A percentile compares a stretch with the other conserved stretches of the same genome.
These are phyloP conservation scores for Scaptomyza graminum DNA, from an alignment of 1,140 invertebrate species.

Conservation along the genomic window DNA sequence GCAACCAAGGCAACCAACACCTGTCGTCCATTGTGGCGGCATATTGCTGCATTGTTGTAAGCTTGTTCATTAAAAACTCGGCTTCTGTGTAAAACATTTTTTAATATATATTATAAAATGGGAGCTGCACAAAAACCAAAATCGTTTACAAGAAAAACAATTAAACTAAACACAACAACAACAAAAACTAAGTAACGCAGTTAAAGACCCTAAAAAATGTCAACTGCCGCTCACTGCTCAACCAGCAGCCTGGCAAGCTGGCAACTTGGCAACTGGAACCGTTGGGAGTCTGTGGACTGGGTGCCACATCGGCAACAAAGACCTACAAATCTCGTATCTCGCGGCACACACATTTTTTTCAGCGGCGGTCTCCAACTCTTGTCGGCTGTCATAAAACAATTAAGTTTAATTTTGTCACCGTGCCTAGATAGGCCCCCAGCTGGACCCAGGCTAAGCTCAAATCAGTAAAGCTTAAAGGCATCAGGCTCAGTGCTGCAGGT, in stretches of 20 bases:
- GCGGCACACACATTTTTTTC: conserved; percentile 25
- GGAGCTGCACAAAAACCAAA: conserved; percentile 64
- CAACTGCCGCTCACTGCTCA: conserved; percentile 56
- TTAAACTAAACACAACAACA: conserved; percentile 60
- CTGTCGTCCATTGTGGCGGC: conserved; percentile 46
- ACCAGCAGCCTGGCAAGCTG: not conserved
- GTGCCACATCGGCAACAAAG: conserved; percentile 44
- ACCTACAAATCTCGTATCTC: conserved; percentile 7
- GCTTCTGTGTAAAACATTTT: conserved; percentile 82
- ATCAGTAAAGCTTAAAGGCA: conserved; percentile 21
- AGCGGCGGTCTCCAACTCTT: conserved; percentile 46
- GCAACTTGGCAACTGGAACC: not conserved
- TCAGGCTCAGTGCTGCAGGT: conserved; percentile 31
- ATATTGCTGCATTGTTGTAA: conserved; percentile 22
- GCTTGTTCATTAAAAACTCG: conserved; percentile 66
- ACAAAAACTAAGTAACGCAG: conserved; percentile 56
- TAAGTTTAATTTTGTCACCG: conserved; percentile 82
- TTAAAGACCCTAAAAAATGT: conserved; percentile 80
- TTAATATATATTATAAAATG: conserved; percentile 81
- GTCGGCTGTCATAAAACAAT: conserved; percentile 76
- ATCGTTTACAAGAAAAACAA: conserved; percentile 77
- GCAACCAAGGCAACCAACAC: conserved; percentile 25
- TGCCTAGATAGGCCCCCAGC: conserved; percentile 37
- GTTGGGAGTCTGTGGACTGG: conserved; percentile 29
- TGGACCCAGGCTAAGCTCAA: not conserved